Conservation (phyloP, 2,113 vertebrate species). For the Lycocorax pyrrhopterus region DNA sequence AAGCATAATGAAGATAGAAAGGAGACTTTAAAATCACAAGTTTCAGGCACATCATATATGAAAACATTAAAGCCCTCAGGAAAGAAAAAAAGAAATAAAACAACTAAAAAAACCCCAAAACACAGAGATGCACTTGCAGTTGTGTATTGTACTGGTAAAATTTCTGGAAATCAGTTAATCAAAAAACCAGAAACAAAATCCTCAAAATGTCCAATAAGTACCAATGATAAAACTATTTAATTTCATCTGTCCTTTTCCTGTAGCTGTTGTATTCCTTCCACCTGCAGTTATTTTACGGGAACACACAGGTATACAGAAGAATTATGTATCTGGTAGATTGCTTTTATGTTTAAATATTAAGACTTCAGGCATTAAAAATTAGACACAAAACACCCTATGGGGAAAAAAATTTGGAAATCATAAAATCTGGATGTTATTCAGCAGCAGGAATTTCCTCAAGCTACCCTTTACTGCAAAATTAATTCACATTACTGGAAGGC, state of each 20-base stretch:
- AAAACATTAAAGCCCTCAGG: background rate
- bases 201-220: background rate
- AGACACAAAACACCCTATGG: slow-evolving; percentile 33
- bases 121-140: background rate
- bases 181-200: background rate
- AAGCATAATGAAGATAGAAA: background rate
- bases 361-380: slow-evolving; percentile 46
- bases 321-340: background rate
- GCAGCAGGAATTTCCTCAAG: slow-evolving; percentile 61
- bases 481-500: slow-evolving; percentile 63
- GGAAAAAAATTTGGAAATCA: slow-evolving; percentile 49
- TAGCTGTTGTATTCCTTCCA: background rate
- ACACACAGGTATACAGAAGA: background rate
- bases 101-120: background rate
- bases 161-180: background rate
- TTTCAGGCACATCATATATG: background rate
- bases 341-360: slow-evolving; percentile 60
- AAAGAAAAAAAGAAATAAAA: background rate
- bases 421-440: slow-evolving; percentile 55
- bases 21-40: background rate
- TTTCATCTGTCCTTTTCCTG: background rate
- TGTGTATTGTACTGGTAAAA: background rate
- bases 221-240: background rate
- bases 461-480: slow-evolving; percentile 60
- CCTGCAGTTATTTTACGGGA: background rate